A percentile compares a stretch with the other conserved stretches of the same genome.
These are phyloP conservation scores for Panzeria rudis DNA, from an alignment of 2,888 invertebrate species.

Conservation along the genomic window DNA sequence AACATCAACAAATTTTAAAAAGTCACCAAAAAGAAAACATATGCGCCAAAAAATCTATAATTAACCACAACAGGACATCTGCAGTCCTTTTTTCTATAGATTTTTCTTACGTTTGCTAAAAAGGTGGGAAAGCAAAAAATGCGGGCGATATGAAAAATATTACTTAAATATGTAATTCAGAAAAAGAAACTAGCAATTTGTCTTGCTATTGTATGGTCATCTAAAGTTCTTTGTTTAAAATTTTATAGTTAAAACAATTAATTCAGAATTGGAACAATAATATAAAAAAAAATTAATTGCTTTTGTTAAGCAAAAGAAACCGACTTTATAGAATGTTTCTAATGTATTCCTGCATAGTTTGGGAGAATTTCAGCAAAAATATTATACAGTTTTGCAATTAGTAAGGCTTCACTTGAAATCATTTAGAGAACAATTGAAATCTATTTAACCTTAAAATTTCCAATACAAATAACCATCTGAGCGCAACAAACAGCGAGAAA, in stretches of 20 bases:
- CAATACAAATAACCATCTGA: constrained; percentile 63
- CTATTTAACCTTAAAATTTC: constrained; percentile 70
- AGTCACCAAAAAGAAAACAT: constrained; percentile 52
- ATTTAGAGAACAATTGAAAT: constrained; percentile 71
- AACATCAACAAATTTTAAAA: neutral
- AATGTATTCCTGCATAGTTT: neutral
- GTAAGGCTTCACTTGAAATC: constrained; percentile 70
- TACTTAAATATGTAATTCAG: neutral
- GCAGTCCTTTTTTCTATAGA: constrained; percentile 4
- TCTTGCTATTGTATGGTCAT: constrained; percentile 32
- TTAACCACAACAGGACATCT: constrained; percentile 70
- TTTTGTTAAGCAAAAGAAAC: constrained; percentile 5
- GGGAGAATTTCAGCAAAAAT: constrained; percentile 3
- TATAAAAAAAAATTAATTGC: constrained; percentile 33
- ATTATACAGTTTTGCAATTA: constrained; percentile 57
- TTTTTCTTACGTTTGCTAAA: neutral
- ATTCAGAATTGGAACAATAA: constrained; percentile 53
- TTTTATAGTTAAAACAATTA: constrained; percentile 50
- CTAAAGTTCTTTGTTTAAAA: constrained; percentile 19
- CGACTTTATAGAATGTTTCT: neutral
- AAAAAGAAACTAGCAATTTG: neutral
- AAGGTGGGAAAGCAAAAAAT: constrained; percentile 33
- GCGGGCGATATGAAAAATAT: constrained; percentile 52
- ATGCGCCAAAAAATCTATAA: constrained; percentile 65
- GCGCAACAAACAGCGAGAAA: constrained; percentile 44